Percentiles rank a stretch among this genome's conserved stretches.
Conservation (phyloP, 2,113 vertebrate species). For the Speoplatyrhinus poulsoni region DNA sequence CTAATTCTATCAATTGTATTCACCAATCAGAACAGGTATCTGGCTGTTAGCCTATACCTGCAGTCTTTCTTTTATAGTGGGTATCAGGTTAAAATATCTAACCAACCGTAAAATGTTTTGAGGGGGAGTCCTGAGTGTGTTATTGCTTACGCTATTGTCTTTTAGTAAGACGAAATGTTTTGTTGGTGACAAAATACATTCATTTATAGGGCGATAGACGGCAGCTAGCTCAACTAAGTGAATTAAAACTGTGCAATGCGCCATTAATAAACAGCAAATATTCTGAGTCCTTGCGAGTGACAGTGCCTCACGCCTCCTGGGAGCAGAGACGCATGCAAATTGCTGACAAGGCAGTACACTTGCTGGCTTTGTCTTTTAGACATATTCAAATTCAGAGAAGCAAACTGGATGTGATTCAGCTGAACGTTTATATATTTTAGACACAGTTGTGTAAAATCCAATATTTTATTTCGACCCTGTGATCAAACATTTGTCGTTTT, state of each 20-base stretch:
- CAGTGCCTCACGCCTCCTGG: neutral
- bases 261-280: neutral
- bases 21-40: too few relatives aligned
- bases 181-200: too few relatives aligned
- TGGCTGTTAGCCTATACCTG: too few relatives aligned
- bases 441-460: neutral
- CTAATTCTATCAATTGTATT: too few relatives aligned
- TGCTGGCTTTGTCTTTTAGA: neutral
- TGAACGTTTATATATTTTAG: neutral
- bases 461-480: neutral
- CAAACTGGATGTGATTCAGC: neutral
- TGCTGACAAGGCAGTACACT: conserved; percentile 17
- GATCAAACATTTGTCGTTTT: neutral
- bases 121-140: too few relatives aligned
- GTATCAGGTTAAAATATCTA: too few relatives aligned
- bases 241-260: conserved; percentile 12
- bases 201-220: neutral
- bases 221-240: conserved; percentile 16
- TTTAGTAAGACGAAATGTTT: too few relatives aligned
- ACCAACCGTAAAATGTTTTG: too few relatives aligned
- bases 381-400: neutral
- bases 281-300: neutral
- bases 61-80: too few relatives aligned
- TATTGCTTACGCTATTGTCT: too few relatives aligned
- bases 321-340: conserved; percentile 7